Percentiles rank a stretch among this genome's conserved stretches.
Evolutionary conservation across 2,113 vertebrate species (phyloP).

Genomic region (Corydoras maculifer): DNA sequence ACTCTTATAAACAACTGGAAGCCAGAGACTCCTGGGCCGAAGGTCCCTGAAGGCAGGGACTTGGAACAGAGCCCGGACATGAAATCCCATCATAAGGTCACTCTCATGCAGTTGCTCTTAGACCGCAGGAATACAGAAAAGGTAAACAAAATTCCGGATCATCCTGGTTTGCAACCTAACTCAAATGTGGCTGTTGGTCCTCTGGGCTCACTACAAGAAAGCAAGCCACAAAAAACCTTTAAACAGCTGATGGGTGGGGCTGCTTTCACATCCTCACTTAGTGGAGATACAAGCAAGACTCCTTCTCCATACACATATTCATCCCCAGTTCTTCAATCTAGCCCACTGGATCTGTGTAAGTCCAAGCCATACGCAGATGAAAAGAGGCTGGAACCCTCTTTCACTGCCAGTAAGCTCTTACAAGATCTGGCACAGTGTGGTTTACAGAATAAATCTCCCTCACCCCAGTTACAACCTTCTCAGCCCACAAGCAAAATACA

Average conservation of each 20-base stretch:
- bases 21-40: conserved; percentile 73
- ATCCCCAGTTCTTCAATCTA: conserved; percentile 63
- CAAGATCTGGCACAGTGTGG: conserved; percentile 94
- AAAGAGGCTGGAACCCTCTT: conserved; percentile 71
- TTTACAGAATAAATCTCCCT: conserved; percentile 60
- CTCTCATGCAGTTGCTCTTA: conserved; percentile 88
- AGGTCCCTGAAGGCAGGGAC: conserved; percentile 68
- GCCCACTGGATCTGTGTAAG: conserved; percentile 71
- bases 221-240: conserved; percentile 66
- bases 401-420: conserved; percentile 94
- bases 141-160: conserved; percentile 62
- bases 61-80: conserved; percentile 72
- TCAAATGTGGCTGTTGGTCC: conserved; percentile 63
- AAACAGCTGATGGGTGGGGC: conserved; percentile 60
- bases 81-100: conserved; percentile 87
- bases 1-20: conserved; percentile 90
- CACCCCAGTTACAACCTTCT: conserved; percentile 48
- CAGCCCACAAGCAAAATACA: conserved; percentile 55
- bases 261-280: conserved; percentile 57
- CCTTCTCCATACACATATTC: conserved; percentile 59
- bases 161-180: conserved; percentile 69
- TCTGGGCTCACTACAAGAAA: conserved; percentile 63
- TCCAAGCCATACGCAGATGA: conserved; percentile 71
- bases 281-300: conserved; percentile 62
- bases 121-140: conserved; percentile 85